phyloP scores from a whole-genome alignment of 2,113 vertebrate genomes.

The Illadopsis cleaveri region DNA sequence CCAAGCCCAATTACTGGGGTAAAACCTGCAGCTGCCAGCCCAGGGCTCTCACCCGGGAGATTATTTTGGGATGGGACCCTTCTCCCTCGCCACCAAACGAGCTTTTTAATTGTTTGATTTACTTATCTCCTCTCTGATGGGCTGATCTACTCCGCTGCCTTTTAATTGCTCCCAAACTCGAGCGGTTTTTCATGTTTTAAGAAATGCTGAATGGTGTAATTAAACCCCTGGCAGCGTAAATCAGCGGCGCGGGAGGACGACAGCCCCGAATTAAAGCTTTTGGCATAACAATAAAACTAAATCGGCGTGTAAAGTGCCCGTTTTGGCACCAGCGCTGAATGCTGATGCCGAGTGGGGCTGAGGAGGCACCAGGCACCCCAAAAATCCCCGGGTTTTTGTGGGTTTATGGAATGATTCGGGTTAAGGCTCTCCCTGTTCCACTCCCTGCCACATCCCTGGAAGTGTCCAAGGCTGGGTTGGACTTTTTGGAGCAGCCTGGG shows the following conservation, averaged over 20 bases:
- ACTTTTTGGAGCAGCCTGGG: neutral
- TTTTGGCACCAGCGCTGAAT: neutral
- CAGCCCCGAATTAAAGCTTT: slow-evolving; percentile 81
- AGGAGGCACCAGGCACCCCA: neutral
- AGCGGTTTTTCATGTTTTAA: slow-evolving; percentile 88
- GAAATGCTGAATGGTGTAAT: slow-evolving; percentile 93
- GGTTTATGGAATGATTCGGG: accelerated
- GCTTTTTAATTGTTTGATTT: slow-evolving; percentile 81
- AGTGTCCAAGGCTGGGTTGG: neutral
- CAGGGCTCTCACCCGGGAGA: neutral
- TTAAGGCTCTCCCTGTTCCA: no score
- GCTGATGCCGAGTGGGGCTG: neutral
- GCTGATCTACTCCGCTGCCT: slow-evolving; percentile 82
- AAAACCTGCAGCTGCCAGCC: neutral
- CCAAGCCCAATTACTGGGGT: neutral
- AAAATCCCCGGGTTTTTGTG: neutral
- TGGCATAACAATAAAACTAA: slow-evolving; percentile 76
- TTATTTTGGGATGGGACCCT: neutral
- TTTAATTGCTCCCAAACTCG: slow-evolving; percentile 86
- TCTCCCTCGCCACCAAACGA: neutral
- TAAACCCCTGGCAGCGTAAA: slow-evolving; percentile 88
- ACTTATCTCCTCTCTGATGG: slow-evolving; percentile 71
- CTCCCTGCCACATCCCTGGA: neutral
- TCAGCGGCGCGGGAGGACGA: slow-evolving; percentile 83
- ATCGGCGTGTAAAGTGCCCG: slow-evolving; percentile 26